Base-by-base conservation (phyloP, 2,113 vertebrate genomes). In the Callithrix jacchus region DNA sequence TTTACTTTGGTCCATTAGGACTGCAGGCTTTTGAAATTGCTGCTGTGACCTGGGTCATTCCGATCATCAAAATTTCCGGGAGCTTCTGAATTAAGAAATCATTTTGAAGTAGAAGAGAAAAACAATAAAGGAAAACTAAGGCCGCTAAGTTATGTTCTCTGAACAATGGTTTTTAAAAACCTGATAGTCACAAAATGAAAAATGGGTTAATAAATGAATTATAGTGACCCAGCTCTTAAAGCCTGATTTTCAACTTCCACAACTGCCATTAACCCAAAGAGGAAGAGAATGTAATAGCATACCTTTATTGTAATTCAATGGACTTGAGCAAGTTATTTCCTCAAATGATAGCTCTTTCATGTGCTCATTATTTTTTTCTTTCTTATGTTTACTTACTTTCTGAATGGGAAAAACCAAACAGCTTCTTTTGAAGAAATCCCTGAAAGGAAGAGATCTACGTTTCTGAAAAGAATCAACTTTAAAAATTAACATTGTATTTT, bases 201-300 rank as follows among this genome's bases (percentile, higher is more conserved):
- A 94, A 95, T 91, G 71, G 82, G 91, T 93, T 91, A 90, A 96
- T 94, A 94, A 91, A 85, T 86, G 52, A 88, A 89, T 96, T 96
- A 82, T 45, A 73, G 73, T 93, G 87, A 95, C 77, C 35, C 42
- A 45, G 68, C 35, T 96, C 73, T 77, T 88, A 49, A 88, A 81
- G 37, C 52, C 30, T 61, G 18, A 47, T 71, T 91, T 94, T 85
- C 54, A 81, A 58, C 66, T 86, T 93, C 23, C 35, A 93, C 18
- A 54, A 92, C 13, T 64, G 23, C 85, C 66, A 85, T 91, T 90
- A 95, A 58, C 35, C 14, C 73, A 81, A 87, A 85, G 27, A 92
- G n/a, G 37, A 8, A 61, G 73, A 92, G 73, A 47, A 87, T 64
- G 49, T 89, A 95, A 95, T 91, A 85, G 80, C 40, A 52, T 56